Evolutionary conservation across 1,140 invertebrate species (phyloP).

Genomic region (Lepidotrigona ventralis): DNA sequence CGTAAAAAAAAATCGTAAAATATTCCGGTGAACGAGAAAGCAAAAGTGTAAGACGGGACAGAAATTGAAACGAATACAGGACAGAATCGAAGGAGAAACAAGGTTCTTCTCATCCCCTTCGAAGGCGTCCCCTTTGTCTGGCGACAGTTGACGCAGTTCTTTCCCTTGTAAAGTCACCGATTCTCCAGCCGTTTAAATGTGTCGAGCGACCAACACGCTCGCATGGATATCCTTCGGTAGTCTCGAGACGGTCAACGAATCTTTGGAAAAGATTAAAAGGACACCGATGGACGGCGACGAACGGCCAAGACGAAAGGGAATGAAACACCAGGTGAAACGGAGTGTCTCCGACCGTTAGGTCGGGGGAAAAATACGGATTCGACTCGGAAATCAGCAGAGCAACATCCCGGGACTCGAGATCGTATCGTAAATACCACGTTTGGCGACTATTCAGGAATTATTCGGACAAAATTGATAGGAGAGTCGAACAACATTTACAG

Average conservation of each 20-base stretch:
- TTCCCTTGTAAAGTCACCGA: neutral
- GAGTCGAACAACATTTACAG: neutral
- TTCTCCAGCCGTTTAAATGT: slow-evolving; percentile 14
- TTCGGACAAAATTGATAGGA: no score
- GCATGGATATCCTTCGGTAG: neutral
- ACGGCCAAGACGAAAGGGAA: neutral
- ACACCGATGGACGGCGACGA: neutral
- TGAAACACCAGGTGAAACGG: slow-evolving; percentile 13
- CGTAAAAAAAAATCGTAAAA: neutral
- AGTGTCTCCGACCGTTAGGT: neutral
- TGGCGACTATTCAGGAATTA: neutral
- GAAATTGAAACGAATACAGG: neutral
- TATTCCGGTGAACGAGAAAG: no score
- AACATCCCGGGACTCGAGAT: neutral
- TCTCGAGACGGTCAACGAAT: slow-evolving; percentile 38
- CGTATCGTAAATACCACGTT: slow-evolving; percentile 6
- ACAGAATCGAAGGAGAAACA: slow-evolving; percentile 38
- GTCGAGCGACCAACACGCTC: slow-evolving; percentile 6
- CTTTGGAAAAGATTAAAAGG: slow-evolving; percentile 42
- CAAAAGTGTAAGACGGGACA: neutral
- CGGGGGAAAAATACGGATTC: slow-evolving; percentile 19
- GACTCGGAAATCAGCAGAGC: neutral
- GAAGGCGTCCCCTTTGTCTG: slow-evolving; percentile 26
- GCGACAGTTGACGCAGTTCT: slow-evolving; percentile 27
- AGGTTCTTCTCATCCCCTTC: slow-evolving; percentile 26